Evolutionary conservation across 64 coral and sea anemone species (phyloP).

Genomic region (Dendrophyllia cribrosa): DNA sequence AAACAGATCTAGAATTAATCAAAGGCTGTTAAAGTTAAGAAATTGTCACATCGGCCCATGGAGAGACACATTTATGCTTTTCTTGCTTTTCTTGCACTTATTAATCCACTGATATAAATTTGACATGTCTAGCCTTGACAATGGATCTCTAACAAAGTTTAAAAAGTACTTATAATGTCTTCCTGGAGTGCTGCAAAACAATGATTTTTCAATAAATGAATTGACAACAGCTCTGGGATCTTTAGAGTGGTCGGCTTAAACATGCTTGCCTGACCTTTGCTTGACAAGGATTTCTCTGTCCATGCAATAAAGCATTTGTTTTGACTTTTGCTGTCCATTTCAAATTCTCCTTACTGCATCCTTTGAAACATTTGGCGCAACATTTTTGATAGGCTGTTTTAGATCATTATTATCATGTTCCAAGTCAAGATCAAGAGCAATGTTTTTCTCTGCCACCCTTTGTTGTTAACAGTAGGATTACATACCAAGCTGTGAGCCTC

Average conservation of each 20-base stretch:
- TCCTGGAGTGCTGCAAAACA: constrained; percentile 13
- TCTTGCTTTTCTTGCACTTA: constrained; percentile 35
- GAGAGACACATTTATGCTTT: too few species aligned
- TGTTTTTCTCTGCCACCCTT: constrained; percentile 44
- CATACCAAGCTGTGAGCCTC: constrained; percentile 10
- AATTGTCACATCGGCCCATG: too few species aligned
- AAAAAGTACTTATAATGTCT: constrained; percentile 15
- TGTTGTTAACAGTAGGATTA: constrained; percentile 62
- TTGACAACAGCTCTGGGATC: constrained; percentile 18
- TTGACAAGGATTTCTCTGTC: background rate
- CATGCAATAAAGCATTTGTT: background rate
- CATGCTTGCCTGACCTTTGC: constrained; percentile 22
- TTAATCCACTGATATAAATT: constrained; percentile 26
- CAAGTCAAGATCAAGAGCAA: constrained; percentile 66
- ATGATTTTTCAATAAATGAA: background rate
- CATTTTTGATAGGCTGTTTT: constrained; percentile 27
- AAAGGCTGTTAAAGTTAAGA: too few species aligned
- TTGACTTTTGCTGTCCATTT: background rate
- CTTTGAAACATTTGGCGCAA: background rate
- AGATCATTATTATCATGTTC: constrained; percentile 70
- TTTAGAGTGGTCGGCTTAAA: constrained; percentile 18
- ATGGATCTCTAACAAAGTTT: constrained; percentile 23
- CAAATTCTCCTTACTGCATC: background rate
- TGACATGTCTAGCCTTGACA: constrained; percentile 41
- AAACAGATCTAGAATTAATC: too few species aligned